Evolutionary conservation across 2,888 invertebrate species (phyloP).

Genomic region (Chesias legatella): DNA sequence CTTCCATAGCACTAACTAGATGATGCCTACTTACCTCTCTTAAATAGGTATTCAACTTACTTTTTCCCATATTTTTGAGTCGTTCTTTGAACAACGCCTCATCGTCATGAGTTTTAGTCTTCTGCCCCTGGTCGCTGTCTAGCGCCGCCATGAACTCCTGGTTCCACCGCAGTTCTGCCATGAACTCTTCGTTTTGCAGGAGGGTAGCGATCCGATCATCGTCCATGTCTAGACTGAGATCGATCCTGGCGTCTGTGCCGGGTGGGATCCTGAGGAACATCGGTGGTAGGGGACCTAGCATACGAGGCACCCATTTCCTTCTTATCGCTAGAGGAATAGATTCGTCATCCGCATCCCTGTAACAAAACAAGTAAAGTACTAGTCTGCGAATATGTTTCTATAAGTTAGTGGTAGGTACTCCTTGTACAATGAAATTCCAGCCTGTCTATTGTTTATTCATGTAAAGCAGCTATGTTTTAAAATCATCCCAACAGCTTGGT

Average conservation of each 20-base stretch:
- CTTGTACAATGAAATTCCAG: not conserved
- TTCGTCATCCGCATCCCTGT: slow-evolving; percentile 66
- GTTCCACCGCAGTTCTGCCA: slow-evolving; percentile 91
- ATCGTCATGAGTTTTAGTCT: slow-evolving; percentile 77
- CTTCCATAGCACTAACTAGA: not conserved
- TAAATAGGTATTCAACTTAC: slow-evolving; percentile 60
- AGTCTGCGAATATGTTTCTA: not conserved
- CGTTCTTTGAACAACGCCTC: slow-evolving; percentile 89
- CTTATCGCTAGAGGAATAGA: slow-evolving; percentile 65
- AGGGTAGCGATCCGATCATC: slow-evolving; percentile 93
- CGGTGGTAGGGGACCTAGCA: slow-evolving; percentile 88
- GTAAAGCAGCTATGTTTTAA: too few species aligned
- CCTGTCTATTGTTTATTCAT: too few species aligned
- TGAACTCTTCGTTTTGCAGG: slow-evolving; percentile 94
- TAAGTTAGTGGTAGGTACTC: not conserved
- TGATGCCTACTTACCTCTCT: too few species aligned
- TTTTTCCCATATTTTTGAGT: slow-evolving; percentile 90
- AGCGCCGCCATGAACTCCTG: slow-evolving; percentile 92
- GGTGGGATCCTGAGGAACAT: slow-evolving; percentile 86
- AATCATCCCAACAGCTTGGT: not conserved
- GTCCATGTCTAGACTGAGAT: slow-evolving; percentile 83
- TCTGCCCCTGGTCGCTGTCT: slow-evolving; percentile 85
- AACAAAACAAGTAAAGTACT: slow-evolving; percentile 24
- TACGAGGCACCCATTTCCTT: slow-evolving; percentile 88
- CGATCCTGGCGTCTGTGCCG: slow-evolving; percentile 69